A percentile compares a stretch with the other conserved stretches of the same genome.
These are phyloP conservation scores for Tamias sibiricus DNA, from an alignment of 2,113 vertebrate genomes.

Conservation along the genomic window DNA sequence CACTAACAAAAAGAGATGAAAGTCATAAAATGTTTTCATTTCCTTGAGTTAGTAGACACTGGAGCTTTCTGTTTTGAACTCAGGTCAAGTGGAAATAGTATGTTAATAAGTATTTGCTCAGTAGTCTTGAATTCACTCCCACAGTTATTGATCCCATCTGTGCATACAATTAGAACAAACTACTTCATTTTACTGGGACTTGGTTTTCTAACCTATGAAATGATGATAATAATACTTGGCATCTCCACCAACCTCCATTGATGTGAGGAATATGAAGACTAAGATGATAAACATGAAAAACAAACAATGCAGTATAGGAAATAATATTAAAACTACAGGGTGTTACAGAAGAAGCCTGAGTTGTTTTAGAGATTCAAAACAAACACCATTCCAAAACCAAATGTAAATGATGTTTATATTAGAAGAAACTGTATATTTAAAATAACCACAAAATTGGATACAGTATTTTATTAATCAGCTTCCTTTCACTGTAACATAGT, in stretches of 20 bases:
- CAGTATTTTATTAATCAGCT: not conserved
- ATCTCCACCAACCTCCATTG: not conserved
- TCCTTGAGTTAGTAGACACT: not conserved
- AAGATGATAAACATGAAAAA: not conserved
- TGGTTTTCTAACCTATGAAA: not conserved
- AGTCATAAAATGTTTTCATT: not conserved
- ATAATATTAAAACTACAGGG: not conserved
- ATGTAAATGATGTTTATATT: not conserved
- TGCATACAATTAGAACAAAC: not conserved
- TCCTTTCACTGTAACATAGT: not conserved
- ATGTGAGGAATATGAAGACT: not conserved
- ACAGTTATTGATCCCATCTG: not conserved
- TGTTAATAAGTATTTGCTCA: not conserved
- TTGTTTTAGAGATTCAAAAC: not conserved
- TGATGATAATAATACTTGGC: not conserved
- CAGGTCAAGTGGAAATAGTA: not conserved
- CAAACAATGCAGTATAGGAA: not conserved
- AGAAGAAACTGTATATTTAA: not conserved
- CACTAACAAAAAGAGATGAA: not conserved
- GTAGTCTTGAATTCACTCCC: not conserved
- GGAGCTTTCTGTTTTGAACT: not conserved
- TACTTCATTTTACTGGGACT: not conserved
- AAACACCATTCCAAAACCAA: not conserved
- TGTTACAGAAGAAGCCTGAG: not conserved
- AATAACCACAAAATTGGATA: not conserved